Percentiles rank a stretch among this genome's conserved stretches.
phyloP scores from a whole-genome alignment of 2,888 invertebrate genomes.

The Trichogramma dendrolimi region DNA sequence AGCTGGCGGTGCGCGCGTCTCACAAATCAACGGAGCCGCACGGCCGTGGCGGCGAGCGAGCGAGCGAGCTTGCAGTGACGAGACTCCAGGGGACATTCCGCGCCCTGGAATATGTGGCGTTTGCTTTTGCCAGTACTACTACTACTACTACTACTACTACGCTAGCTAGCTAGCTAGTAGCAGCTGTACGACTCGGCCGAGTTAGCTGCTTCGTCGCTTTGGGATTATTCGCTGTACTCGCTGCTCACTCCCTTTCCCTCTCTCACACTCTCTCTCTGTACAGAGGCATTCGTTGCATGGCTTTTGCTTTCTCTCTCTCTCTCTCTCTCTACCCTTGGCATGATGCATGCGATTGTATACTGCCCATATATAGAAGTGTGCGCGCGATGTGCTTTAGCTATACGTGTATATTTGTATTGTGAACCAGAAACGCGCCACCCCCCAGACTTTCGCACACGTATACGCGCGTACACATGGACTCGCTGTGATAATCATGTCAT shows the following conservation, averaged over 20 bases:
- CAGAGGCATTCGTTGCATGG: slow-evolving; percentile 22
- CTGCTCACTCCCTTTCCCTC: slow-evolving; percentile 18
- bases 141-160: not conserved
- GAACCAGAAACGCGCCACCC: not conserved
- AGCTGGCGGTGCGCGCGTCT: slow-evolving; percentile 30
- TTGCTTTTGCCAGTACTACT: slow-evolving; percentile 16
- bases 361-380: not conserved
- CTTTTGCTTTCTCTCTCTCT: slow-evolving; percentile 9
- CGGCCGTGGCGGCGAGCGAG: not conserved
- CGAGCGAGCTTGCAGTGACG: slow-evolving; percentile 28
- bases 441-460: slow-evolving; percentile 26
- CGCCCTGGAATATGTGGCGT: slow-evolving; percentile 21
- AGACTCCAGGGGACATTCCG: slow-evolving; percentile 34
- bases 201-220: slow-evolving; percentile 26
- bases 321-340: slow-evolving; percentile 19
- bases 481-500: slow-evolving; percentile 38
- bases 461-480: slow-evolving; percentile 41
- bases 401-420: too few relatives aligned
- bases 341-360: not conserved
- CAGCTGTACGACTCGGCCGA: slow-evolving; percentile 11
- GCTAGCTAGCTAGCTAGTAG: not conserved
- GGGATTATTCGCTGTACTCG: slow-evolving; percentile 30
- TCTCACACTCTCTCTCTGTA: slow-evolving; percentile 22
- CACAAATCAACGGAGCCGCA: slow-evolving; percentile 35
- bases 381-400: not conserved